phyloP scores from a whole-genome alignment of 2,888 invertebrate genomes.

The Lysandra bellargus region DNA sequence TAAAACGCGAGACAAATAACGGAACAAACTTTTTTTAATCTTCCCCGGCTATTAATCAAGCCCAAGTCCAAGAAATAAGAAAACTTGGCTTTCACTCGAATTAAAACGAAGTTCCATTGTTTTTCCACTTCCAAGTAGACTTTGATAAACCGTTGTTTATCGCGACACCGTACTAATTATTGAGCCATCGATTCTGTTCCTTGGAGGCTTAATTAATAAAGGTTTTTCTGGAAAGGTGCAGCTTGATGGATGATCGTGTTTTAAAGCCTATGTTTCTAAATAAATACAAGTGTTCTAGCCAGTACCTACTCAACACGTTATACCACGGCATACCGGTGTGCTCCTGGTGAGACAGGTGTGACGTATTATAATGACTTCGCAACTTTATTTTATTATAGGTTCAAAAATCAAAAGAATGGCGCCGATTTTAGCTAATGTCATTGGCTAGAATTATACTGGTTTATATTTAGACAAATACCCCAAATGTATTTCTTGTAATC shows the following conservation, averaged over 20 bases:
- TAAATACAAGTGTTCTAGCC: too few species aligned
- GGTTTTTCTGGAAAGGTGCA: conserved; percentile 27
- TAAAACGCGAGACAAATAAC: conserved; percentile 30
- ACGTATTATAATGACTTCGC: too few species aligned
- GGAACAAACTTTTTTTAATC: conserved; percentile 43
- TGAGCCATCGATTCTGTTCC: conserved; percentile 4
- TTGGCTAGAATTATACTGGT: too few species aligned
- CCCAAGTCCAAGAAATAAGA: conserved; percentile 52
- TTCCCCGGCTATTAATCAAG: conserved; percentile 58
- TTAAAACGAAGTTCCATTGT: conserved; percentile 52
- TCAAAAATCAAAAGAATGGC: too few species aligned
- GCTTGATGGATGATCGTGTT: conserved; percentile 6
- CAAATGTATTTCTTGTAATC: too few species aligned
- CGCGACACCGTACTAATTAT: conserved; percentile 36
- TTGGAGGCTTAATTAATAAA: conserved; percentile 4
- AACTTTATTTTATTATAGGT: too few species aligned
- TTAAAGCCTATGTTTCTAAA: conserved; percentile 33
- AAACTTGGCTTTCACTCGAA: conserved; percentile 65
- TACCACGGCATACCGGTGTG: too few species aligned
- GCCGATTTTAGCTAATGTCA: too few species aligned
- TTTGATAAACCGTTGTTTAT: conserved; percentile 29
- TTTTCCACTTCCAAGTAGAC: conserved; percentile 45
- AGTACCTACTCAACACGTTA: too few species aligned
- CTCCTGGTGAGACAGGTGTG: too few species aligned
- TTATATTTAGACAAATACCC: too few species aligned